Evolutionary conservation across 2,797 vertebrate genomes (phyloP), one percentile per base, ranked within the genome.

Genomic region (Amazona finschi): DNA sequence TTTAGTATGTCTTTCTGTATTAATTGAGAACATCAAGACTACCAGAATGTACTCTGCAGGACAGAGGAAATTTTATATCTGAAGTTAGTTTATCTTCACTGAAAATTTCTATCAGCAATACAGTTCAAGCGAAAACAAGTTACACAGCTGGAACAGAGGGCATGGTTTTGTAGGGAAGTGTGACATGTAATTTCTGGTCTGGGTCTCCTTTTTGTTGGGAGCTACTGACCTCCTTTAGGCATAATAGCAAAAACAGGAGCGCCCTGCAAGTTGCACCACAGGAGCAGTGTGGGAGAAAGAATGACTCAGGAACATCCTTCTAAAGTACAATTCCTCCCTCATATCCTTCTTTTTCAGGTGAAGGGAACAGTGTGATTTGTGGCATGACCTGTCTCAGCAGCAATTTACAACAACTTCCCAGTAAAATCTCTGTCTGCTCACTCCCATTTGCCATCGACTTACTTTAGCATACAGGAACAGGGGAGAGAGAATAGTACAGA

Each of bases 311-410:
- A 66, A 82, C 53, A 75, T 85, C 46, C 70, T 69, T 58, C 49
- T 58, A 24, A 71, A 83, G 76, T 58, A 84, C 73, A 90, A 88
- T 66, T 88, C 85, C 87, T 94, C 80, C 89, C 75, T 93, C 85
- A 38, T 43, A 94, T 89, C 33, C 55, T 60, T 90, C 88, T 94
- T 89, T 64, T 73, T 87, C 81, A 84, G 85, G 88, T 95, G 93
- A 93, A 94, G 71, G 77, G 84, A 95, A 71, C 71, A 90, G 71
- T 36, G 71, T 89, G 90, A 95, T 94, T 95, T 95, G 93, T 93
- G 76, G 66, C 61, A 62, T 36, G 66, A 91, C 85, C 79, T 84
- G 82, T 81, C 73, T 69, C 90, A 73, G 74, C 25, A 85, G 80
- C 74, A 91, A 94, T 95, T 93, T 95, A 93, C 72, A 89, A 44